Base-by-base conservation (phyloP, 2,113 vertebrate genomes). In the Toxotes jaculatrix region DNA sequence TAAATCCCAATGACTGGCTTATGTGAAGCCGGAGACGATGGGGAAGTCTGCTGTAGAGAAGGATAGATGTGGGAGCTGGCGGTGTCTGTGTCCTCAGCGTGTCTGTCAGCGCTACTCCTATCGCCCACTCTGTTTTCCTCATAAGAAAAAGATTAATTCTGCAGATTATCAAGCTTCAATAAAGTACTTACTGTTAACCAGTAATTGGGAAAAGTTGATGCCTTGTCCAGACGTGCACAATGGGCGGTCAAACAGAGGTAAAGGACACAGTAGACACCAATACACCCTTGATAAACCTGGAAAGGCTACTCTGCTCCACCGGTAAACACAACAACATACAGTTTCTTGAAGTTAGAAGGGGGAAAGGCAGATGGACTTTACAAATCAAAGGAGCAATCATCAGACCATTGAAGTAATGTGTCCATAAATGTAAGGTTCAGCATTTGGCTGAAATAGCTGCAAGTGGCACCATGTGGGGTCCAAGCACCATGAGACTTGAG, bases 111-210 rank as follows among this genome's bases (percentile, higher is more conserved):
- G 8, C 85, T n/a, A 66, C 80, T 85, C 83, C 79, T 88, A 89
- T 94, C 91, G 45, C 63, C 74, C 79, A 40, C 83, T 80, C 84
- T 84, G 82, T 85, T 92, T 91, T 76, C 82, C 86, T 94, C 86
- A 94, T 94, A 88, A 94, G 91, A 92, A 93, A 91, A 87, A 92
- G 91, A 94, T 94, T 93, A 90, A 94, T 90, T 91, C 90, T 80
- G 86, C 90, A 93, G 93, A 94, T 93, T 93, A 93, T 92, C 86
- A 65, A 83, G 75, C 70, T 85, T 57, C 82, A 89, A 91, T 94
- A 90, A 91, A 93, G 91, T 91, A 77, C 85, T 90, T 80, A 80
- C 92, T 93, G 88, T 93, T 92, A 90, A 90, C 80, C 68, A 85
- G 85, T 83, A 83, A 88, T 79, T 79, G 88, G 80, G 71, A 92